Percentiles rank a stretch among this genome's conserved stretches.
Evolutionary conservation across 2,113 vertebrate species (phyloP).

Genomic region (Glareola pratincola): DNA sequence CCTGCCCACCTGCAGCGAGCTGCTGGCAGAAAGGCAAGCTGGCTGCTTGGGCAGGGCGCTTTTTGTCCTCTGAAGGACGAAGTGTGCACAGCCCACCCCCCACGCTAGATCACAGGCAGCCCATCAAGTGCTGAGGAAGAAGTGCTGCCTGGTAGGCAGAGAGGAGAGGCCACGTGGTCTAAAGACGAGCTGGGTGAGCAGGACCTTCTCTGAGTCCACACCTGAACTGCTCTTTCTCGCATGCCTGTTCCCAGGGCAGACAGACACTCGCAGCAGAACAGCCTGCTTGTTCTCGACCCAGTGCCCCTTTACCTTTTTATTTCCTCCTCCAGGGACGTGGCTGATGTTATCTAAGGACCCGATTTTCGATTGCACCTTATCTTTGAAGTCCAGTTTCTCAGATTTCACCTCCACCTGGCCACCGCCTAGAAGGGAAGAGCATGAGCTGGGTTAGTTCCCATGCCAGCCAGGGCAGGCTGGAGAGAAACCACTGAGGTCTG

Average conservation of each 20-base stretch:
- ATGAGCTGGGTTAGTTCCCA: background rate
- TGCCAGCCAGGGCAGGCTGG: background rate
- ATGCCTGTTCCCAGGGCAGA: too few species aligned
- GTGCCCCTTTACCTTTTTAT: constrained; percentile 80
- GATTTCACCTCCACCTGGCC: constrained; percentile 94
- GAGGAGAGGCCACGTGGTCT: background rate
- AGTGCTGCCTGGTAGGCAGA: background rate
- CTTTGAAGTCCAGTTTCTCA: constrained; percentile 95
- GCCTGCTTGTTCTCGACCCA: accelerated
- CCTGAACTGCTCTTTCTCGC: accelerated
- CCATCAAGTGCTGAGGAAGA: background rate
- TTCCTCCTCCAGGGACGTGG: constrained; percentile 91
- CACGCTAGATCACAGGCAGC: background rate
- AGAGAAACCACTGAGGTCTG: too few species aligned
- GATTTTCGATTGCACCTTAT: constrained; percentile 92
- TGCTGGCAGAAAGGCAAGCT: too few species aligned
- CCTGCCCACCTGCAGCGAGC: background rate
- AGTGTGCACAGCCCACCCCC: background rate
- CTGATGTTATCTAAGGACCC: constrained; percentile 93
- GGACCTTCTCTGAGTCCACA: background rate
- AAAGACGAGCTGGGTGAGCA: background rate
- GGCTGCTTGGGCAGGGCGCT: background rate
- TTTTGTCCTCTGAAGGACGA: background rate
- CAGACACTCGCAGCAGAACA: background rate
- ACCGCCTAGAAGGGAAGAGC: constrained; percentile 78